Base-by-base conservation (phyloP, 2,888 invertebrate species). In the Monopis laevigella region DNA sequence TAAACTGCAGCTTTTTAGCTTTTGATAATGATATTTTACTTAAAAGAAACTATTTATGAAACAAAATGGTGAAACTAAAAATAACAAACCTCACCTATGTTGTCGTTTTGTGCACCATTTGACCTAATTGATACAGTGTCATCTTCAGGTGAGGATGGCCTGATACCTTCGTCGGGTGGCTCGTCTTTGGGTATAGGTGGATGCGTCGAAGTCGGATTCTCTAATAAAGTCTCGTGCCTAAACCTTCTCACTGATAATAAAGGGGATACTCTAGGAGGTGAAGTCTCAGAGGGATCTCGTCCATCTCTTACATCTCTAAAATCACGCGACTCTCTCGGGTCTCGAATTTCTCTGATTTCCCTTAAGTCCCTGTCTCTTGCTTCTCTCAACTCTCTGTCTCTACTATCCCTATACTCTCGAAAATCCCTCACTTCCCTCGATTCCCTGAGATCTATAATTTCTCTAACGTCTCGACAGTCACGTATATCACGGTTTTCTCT, bases 91-190 rank as follows among this genome's bases (percentile, higher is more conserved):
- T 53, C 63, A 72, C 86, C 86, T 58, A 84, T 72, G 48, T 53
- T 60, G 54, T 86, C 86, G 59, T 78, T 82, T 59, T 71, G 78
- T 47, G 80, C 75, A 48, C 82, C 81, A 54, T 82, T 82, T 35
- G 82, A 81, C 58, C 81, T 67, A 53, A 81, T 59, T 49, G 85
- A 84, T 48, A 83, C 80, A 39, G 81, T 66, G 52, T 85, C 84
- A 48, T 84, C 85, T 63, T 85, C 85, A 8, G 84, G 82, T 29
- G 84, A 84, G 32, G 82, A 81, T 28, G 83, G 68, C 48, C 83
- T 70, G 63, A 78, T 72, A 7, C 67, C 66, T 51, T 82, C 82
- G 58, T 82, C 82, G 44, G 82, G 82, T 12, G 82, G 82, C 50
- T 82, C 82, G 47, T 81, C 81, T 66, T 82, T 82, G 45, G 72